These are phyloP conservation scores for Rhopilema esculentum DNA, from an alignment of 30 jellyfish, hydroid and myxozoan genomes.

Conservation along the genomic window DNA sequence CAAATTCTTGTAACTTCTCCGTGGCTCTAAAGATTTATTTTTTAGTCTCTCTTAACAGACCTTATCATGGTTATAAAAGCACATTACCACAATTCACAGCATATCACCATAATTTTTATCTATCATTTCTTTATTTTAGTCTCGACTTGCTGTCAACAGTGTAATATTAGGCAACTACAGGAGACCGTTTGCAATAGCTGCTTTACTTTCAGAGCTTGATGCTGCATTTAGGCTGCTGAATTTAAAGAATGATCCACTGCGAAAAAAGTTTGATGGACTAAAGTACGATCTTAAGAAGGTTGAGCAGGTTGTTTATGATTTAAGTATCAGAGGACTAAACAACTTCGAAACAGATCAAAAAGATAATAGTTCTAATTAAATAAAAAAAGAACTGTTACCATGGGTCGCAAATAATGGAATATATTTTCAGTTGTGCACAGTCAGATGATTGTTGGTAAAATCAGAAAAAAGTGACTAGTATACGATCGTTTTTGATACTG, in stretches of 20 bases:
- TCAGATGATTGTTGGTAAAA: too few species aligned
- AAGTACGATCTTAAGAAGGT: slow-evolving; percentile 90
- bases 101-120: neutral
- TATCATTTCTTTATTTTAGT: slow-evolving; percentile 26
- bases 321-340: slow-evolving; percentile 75
- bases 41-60: too few species aligned
- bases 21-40: too few species aligned
- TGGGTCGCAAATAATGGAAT: too few species aligned
- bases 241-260: slow-evolving; percentile 83
- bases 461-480: too few species aligned
- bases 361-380: neutral
- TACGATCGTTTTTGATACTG: too few species aligned
- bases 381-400: neutral
- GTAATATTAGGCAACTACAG: slow-evolving; percentile 88
- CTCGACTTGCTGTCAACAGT: slow-evolving; percentile 85
- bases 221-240: slow-evolving; percentile 90
- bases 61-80: too few species aligned
- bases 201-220: slow-evolving; percentile 83
- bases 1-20: too few species aligned
- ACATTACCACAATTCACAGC: neutral
- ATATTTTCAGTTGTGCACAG: too few species aligned
- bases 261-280: slow-evolving; percentile 91
- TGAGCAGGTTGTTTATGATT: slow-evolving; percentile 90
- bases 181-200: slow-evolving; percentile 74
- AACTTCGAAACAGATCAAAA: neutral